These are phyloP conservation scores for Bubalus kerabau DNA, from an alignment of 2,113 vertebrate genomes.

Conservation along the genomic window DNA sequence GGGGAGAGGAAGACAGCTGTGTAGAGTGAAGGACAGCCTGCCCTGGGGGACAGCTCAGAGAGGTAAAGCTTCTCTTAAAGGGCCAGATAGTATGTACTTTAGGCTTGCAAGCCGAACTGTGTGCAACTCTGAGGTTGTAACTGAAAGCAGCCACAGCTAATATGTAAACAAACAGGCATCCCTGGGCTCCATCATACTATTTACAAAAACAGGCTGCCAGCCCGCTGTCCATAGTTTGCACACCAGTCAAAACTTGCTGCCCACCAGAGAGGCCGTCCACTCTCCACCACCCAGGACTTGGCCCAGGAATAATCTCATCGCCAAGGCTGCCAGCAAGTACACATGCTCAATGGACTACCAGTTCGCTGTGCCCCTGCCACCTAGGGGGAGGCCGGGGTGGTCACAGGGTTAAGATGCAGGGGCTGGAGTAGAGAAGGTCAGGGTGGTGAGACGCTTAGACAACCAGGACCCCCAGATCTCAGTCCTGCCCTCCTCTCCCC, in stretches of 20 bases:
- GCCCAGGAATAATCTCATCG: neutral
- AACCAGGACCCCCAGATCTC: neutral
- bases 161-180: neutral
- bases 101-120: neutral
- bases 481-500: neutral
- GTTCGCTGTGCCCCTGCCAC: neutral
- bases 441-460: neutral
- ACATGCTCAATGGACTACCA: neutral
- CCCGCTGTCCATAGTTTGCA: neutral
- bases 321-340: neutral
- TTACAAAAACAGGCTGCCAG: neutral
- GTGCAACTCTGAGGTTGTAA: neutral
- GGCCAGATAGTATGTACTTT: neutral
- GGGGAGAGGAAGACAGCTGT: neutral
- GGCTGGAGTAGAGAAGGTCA: neutral
- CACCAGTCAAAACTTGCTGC: neutral
- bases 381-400: neutral
- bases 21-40: neutral
- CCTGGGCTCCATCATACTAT: neutral
- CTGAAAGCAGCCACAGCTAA: neutral
- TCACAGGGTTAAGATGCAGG: neutral
- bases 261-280: neutral
- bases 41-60: neutral
- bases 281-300: neutral
- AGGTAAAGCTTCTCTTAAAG: neutral